Conservation (phyloP, 2,797 vertebrate species). For the Dryobates pubescens region DNA sequence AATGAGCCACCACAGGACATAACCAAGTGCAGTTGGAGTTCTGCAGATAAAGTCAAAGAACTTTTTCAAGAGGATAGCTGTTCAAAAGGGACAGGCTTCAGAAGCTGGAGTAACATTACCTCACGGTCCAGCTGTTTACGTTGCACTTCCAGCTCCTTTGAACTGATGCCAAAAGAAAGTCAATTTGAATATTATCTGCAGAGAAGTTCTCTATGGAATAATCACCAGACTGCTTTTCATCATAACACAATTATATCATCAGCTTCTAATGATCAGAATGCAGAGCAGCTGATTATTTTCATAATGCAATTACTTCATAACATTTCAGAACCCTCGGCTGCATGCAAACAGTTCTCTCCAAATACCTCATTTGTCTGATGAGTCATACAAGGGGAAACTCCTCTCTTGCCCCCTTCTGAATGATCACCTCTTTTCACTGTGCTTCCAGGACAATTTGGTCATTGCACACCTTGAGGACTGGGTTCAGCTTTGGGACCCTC, state of each 20-base stretch:
- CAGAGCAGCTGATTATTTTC: conserved; percentile 74
- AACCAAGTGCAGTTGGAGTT: neutral
- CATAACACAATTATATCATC: conserved; percentile 75
- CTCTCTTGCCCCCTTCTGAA: neutral
- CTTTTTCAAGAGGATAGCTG: too few species aligned
- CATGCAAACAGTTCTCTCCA: conserved; percentile 23
- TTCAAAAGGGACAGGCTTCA: conserved; percentile 1
- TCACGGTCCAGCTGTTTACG: conserved; percentile 62
- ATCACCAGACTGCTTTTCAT: conserved; percentile 71
- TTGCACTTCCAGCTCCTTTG: conserved; percentile 47
- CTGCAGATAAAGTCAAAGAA: conserved; percentile 29
- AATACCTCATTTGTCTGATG: conserved; percentile 43
- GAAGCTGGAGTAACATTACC: conserved; percentile 38
- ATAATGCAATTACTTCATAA: conserved; percentile 67
- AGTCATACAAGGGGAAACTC: neutral
- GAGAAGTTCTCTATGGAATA: conserved; percentile 61
- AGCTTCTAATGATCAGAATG: conserved; percentile 71
- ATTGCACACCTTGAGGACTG: neutral
- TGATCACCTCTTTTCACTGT: neutral
- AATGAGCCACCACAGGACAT: conserved; percentile 4
- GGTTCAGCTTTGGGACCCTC: too few species aligned
- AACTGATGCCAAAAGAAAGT: conserved; percentile 58
- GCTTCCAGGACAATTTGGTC: neutral
- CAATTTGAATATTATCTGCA: conserved; percentile 67
- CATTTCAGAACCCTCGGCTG: conserved; percentile 59